A percentile compares a stretch with the other conserved stretches of the same genome.
These are phyloP conservation scores for Smithornis capensis DNA, from an alignment of 2,113 vertebrate species.

Conservation along the genomic window DNA sequence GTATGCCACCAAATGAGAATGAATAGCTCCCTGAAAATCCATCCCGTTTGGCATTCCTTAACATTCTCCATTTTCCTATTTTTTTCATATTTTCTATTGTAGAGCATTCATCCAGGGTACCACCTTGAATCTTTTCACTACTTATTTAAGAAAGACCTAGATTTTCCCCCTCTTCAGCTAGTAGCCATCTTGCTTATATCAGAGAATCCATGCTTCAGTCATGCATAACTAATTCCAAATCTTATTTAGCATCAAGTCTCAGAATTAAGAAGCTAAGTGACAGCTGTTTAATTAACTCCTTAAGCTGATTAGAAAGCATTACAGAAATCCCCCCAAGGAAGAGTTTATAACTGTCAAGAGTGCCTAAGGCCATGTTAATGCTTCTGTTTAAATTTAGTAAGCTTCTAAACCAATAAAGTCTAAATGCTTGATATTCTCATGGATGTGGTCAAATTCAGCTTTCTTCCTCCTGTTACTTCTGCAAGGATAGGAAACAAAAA, in stretches of 20 bases:
- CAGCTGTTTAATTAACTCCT: conserved; percentile 81
- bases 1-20: not conserved
- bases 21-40: not conserved
- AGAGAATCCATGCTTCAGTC: not conserved
- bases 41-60: not conserved
- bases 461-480: not conserved
- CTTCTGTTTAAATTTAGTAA: conserved; percentile 59
- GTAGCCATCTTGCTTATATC: not conserved
- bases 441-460: conserved; percentile 15
- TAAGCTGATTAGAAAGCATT: conserved; percentile 78
- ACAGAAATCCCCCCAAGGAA: conserved; percentile 67
- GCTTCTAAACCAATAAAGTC: conserved; percentile 31
- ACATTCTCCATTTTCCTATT: not conserved
- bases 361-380: conserved; percentile 34
- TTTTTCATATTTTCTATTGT: not conserved
- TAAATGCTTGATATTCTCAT: not conserved
- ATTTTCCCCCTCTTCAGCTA: not conserved
- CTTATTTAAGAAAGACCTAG: not conserved
- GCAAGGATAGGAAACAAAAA: not conserved
- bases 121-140: not conserved
- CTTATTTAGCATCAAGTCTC: conserved; percentile 70
- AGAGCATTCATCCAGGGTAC: not conserved
- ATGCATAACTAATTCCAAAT: conserved; percentile 69
- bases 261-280: conserved; percentile 75
- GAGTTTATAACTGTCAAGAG: conserved; percentile 61